These are phyloP conservation scores for Heteropelma amictum DNA, from an alignment of 2,888 invertebrate species.

Conservation along the genomic window DNA sequence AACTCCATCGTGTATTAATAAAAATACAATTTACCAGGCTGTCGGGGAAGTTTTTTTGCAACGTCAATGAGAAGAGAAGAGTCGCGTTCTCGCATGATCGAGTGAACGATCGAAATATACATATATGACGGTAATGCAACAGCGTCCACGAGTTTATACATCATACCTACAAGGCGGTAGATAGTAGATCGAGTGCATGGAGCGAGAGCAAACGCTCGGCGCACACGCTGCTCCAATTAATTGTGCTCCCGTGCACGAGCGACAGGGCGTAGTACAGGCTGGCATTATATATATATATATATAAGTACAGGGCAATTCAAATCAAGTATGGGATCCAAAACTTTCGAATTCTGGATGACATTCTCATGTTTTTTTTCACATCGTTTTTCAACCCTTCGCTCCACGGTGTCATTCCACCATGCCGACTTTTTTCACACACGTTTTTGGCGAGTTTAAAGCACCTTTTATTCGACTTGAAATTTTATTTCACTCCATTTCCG, in stretches of 20 bases:
- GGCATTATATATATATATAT: background rate
- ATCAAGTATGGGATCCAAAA: background rate
- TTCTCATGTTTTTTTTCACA: no score
- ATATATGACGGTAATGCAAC: constrained; percentile 44
- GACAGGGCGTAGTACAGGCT: constrained; percentile 6
- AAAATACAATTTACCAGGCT: constrained; percentile 44
- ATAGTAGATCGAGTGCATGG: constrained; percentile 26
- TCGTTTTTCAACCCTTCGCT: no score
- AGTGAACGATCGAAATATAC: constrained; percentile 48
- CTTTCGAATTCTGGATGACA: no score
- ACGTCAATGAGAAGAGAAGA: constrained; percentile 11
- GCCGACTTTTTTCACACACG: no score
- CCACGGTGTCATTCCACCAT: no score
- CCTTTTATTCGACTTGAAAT: no score
- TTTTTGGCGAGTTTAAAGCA: no score
- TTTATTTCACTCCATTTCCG: no score
- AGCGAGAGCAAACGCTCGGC: constrained; percentile 21
- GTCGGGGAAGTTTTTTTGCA: constrained; percentile 46
- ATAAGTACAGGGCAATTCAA: background rate
- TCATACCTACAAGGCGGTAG: background rate
- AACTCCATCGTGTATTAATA: constrained; percentile 31
- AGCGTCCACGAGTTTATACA: constrained; percentile 7
- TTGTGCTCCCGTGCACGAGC: constrained; percentile 49
- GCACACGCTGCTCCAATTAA: constrained; percentile 52
- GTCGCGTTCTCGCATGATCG: constrained; percentile 32